Percentiles rank a stretch among this genome's conserved stretches.
These are phyloP conservation scores for Tipula helvola DNA, from an alignment of 2,888 invertebrate genomes.

Conservation along the genomic window DNA sequence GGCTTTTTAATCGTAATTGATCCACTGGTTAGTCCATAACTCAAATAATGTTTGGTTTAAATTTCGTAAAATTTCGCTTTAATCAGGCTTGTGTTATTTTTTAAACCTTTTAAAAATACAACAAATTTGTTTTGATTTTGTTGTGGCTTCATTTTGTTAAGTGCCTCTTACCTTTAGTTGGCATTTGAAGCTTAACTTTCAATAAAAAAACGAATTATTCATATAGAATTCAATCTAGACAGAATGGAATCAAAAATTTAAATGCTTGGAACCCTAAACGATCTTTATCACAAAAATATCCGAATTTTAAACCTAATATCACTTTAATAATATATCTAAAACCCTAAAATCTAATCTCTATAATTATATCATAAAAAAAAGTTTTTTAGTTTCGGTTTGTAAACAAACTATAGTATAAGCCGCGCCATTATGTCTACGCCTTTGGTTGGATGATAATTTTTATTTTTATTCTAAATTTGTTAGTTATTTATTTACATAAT, in stretches of 20 bases:
- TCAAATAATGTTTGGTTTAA: no score
- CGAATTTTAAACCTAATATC: not conserved
- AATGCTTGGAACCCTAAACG: not conserved
- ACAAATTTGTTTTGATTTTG: no score
- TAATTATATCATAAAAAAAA: not conserved
- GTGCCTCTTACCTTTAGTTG: no score
- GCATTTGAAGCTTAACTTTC: no score
- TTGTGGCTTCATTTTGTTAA: no score
- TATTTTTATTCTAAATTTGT: not conserved
- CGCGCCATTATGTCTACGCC: not conserved
- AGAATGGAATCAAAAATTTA: not conserved
- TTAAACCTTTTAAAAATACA: no score
- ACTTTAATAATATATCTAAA: not conserved
- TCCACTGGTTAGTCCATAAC: no score
- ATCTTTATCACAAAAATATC: not conserved
- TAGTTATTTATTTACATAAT: no score
- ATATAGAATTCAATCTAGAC: not conserved
- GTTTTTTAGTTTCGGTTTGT: not conserved
- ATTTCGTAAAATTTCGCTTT: no score
- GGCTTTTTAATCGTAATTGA: no score
- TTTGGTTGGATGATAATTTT: not conserved
- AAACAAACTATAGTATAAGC: not conserved
- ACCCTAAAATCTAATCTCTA: not conserved
- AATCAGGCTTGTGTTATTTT: no score
- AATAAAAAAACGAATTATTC: no score